A percentile compares a stretch with the other conserved stretches of the same genome.
Evolutionary conservation across 2,888 invertebrate species (phyloP).

Genomic region (Lithophane semibrunnea): DNA sequence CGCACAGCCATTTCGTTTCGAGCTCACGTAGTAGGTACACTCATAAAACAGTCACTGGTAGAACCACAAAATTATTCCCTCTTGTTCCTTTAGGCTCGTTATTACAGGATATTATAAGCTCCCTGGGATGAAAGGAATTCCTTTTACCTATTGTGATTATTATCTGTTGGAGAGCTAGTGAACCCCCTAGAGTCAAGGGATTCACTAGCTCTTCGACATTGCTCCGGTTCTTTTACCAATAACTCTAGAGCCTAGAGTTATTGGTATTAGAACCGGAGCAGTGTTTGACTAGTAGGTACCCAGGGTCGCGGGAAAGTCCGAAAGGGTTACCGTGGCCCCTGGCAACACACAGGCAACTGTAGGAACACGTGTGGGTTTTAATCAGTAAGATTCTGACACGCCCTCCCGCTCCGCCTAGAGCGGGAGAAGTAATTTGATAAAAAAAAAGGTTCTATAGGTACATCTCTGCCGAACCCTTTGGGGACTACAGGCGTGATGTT

Average conservation of each 20-base stretch:
- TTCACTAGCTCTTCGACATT: too few species aligned
- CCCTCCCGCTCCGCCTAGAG: too few species aligned
- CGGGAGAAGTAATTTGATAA: too few species aligned
- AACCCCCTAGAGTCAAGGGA: neutral
- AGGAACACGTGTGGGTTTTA: too few species aligned
- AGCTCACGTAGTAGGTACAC: too few species aligned
- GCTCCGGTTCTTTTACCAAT: too few species aligned
- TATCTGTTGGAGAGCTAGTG: neutral
- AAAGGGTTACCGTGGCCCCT: too few species aligned
- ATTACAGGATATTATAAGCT: neutral
- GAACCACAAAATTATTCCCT: neutral
- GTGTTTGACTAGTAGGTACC: neutral
- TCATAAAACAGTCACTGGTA: too few species aligned
- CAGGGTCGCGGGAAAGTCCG: too few species aligned
- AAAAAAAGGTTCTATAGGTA: neutral
- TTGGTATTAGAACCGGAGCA: neutral
- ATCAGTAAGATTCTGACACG: too few species aligned
- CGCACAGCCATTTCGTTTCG: too few species aligned
- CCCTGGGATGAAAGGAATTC: neutral
- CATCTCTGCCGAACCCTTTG: neutral
- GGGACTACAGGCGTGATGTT: neutral
- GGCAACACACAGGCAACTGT: too few species aligned
- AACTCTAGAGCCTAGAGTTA: neutral
- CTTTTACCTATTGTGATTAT: neutral
- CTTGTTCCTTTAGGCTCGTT: neutral